These are phyloP conservation scores for Epinotia demarniana DNA, from an alignment of 2,888 invertebrate genomes.

Conservation along the genomic window DNA sequence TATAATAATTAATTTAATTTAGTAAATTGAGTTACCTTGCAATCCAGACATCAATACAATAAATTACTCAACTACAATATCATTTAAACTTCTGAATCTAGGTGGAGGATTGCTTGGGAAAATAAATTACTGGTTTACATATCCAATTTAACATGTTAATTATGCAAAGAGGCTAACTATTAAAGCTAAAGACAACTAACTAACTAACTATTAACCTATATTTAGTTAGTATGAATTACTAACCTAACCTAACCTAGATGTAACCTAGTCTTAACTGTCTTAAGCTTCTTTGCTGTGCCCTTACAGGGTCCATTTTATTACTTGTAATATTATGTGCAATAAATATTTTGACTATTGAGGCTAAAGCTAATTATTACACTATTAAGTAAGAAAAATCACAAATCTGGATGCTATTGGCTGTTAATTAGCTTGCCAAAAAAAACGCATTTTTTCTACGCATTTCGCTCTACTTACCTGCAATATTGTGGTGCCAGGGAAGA, in stretches of 20 bases:
- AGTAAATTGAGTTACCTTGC: neutral
- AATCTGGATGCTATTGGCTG: neutral
- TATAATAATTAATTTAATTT: neutral
- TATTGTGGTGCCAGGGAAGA: constrained; percentile 98
- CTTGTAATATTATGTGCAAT: too few relatives aligned
- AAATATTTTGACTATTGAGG: too few relatives aligned
- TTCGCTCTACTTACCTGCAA: constrained; percentile 88
- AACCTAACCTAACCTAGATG: too few relatives aligned
- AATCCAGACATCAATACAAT: neutral
- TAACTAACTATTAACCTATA: too few relatives aligned
- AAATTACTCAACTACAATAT: too few relatives aligned
- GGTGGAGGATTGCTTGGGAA: neutral
- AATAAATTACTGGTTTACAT: neutral
- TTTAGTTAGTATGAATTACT: too few relatives aligned
- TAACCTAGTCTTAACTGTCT: too few relatives aligned
- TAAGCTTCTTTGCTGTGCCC: too few relatives aligned
- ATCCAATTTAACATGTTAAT: neutral
- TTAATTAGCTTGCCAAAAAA: neutral
- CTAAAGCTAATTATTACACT: too few relatives aligned
- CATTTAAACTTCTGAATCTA: neutral
- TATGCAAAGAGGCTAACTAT: neutral
- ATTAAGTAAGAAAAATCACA: too few relatives aligned
- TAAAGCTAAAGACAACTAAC: too few relatives aligned
- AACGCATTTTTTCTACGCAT: neutral
- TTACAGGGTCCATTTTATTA: too few relatives aligned